phyloP scores from a whole-genome alignment of 2,113 vertebrate species.

The rabbit (Oryctolagus cuniculus) region DNA sequence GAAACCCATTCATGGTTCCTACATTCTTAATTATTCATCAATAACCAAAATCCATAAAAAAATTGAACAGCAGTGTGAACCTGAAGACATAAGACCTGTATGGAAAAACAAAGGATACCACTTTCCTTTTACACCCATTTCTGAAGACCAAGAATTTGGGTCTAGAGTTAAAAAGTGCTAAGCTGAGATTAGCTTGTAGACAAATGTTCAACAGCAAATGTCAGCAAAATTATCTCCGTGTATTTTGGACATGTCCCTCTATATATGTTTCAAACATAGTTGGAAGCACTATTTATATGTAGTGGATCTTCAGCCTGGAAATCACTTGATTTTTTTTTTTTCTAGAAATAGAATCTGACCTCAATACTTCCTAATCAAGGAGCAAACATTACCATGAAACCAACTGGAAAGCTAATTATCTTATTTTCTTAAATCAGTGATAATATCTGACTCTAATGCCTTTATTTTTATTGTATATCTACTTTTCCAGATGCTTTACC shows the following conservation, averaged over 20 bases:
- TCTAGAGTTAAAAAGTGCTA: background rate
- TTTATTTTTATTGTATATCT: slow-evolving; percentile 46
- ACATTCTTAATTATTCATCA: slow-evolving; percentile 13
- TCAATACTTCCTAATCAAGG: background rate
- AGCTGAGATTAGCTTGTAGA: slow-evolving; percentile 3
- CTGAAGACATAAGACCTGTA: background rate
- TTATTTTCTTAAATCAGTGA: slow-evolving; percentile 15
- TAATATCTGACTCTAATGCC: background rate
- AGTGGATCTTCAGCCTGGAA: background rate
- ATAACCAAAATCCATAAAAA: slow-evolving; percentile 18
- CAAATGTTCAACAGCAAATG: background rate
- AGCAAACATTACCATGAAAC: background rate
- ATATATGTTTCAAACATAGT: background rate
- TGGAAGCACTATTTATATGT: background rate
- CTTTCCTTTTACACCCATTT: background rate
- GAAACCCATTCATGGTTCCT: background rate
- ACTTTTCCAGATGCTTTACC: background rate
- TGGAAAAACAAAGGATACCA: background rate
- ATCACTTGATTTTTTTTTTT: background rate
- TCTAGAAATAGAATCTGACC: slow-evolving; percentile 38
- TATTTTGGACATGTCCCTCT: background rate
- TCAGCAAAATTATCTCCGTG: background rate
- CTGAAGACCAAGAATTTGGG: background rate
- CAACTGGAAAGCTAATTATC: slow-evolving; percentile 37
- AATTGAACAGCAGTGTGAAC: background rate